Evolutionary conservation across 1,140 invertebrate species (phyloP).

Genomic region (Thaumetopoea pityocampa): DNA sequence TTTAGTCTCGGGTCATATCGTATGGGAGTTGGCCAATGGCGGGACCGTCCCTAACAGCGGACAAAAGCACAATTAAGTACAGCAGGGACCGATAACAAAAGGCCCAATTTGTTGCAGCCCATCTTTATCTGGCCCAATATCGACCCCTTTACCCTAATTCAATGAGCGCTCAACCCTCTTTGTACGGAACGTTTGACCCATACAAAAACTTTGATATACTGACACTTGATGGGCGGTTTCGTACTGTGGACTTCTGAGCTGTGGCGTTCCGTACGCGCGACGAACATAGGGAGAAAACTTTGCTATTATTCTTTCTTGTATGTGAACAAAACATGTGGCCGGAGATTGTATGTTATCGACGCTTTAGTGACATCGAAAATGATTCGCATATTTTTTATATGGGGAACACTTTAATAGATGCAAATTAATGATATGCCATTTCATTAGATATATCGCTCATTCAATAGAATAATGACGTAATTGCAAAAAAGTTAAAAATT

Average conservation of each 20-base stretch:
- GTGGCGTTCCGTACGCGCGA: constrained; percentile 10
- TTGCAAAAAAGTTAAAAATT: too few relatives aligned
- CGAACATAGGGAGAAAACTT: constrained; percentile 21
- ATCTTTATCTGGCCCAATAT: constrained; percentile 66
- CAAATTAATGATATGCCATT: constrained; percentile 37
- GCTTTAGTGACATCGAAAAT: constrained; percentile 65
- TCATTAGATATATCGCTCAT: constrained; percentile 27
- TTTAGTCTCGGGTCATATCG: constrained; percentile 35
- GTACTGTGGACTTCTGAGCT: constrained; percentile 21
- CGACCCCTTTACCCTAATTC: constrained; percentile 71
- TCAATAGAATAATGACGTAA: too few relatives aligned
- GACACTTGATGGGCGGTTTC: constrained; percentile 19
- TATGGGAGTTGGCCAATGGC: constrained; percentile 44
- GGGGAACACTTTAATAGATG: constrained; percentile 22
- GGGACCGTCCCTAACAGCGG: constrained; percentile 36
- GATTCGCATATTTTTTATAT: constrained; percentile 56
- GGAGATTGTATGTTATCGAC: constrained; percentile 46
- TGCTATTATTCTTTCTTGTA: constrained; percentile 54
- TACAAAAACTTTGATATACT: constrained; percentile 17
- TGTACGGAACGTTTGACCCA: constrained; percentile 25
- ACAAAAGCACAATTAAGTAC: constrained; percentile 73
- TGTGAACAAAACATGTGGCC: constrained; percentile 69
- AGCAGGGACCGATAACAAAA: constrained; percentile 64
- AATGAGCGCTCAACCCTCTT: constrained; percentile 44
- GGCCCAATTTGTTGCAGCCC: constrained; percentile 69